These are phyloP conservation scores for Sialia sialis DNA, from an alignment of 2,113 vertebrate species.

Conservation along the genomic window DNA sequence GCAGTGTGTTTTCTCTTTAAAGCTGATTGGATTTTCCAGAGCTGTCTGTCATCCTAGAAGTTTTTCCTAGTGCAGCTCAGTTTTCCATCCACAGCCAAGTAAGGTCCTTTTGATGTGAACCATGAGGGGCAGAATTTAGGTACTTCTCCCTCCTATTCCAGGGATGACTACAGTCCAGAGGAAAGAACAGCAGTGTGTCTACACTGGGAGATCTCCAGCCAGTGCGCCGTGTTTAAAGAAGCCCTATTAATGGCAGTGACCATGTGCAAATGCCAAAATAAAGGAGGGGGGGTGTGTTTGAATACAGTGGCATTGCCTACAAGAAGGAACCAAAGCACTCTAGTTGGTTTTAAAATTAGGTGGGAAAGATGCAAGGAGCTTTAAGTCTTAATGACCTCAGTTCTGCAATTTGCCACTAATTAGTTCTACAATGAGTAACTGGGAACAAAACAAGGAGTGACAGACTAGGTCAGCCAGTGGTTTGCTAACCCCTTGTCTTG, in stretches of 20 bases:
- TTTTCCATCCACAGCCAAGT: not conserved
- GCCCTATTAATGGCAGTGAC: not conserved
- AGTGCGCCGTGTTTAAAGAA: not conserved
- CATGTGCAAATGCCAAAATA: not conserved
- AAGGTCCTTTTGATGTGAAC: not conserved
- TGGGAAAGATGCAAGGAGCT: not conserved
- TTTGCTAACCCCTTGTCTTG: not conserved
- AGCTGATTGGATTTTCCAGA: constrained; percentile 33
- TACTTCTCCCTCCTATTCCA: not conserved
- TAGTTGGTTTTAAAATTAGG: constrained; percentile 19
- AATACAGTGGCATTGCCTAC: not conserved
- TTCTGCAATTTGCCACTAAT: constrained; percentile 14
- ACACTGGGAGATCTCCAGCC: not conserved
- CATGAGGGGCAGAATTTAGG: not conserved
- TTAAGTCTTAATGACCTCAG: not conserved
- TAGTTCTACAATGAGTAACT: not conserved
- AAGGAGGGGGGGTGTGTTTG: fast-evolving
- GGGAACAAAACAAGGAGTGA: constrained; percentile 10
- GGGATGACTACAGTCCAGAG: not conserved
- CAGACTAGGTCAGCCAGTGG: constrained; percentile 6
- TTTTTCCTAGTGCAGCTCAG: not conserved
- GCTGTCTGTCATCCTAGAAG: not conserved
- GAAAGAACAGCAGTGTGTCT: not conserved
- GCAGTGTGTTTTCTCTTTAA: constrained; percentile 21
- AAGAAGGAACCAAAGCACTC: not conserved